Conservation (phyloP, 1,140 invertebrate genomes). For the Propsilocerus akamusi region DNA sequence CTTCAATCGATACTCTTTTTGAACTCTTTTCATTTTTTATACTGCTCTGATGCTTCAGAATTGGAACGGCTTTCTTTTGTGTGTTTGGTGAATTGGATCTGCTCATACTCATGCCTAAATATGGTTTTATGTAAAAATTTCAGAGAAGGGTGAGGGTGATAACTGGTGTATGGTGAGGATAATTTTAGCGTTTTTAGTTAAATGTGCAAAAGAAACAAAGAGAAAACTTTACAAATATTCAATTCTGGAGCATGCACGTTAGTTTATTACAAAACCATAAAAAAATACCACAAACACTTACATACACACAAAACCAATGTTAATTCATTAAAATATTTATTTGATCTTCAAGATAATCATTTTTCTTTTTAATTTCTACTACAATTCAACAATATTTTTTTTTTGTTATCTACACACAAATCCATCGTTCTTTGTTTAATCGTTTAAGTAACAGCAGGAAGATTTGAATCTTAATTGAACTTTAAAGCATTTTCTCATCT, state of each 20-base stretch:
- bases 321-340: no score
- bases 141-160: background rate
- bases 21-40: background rate
- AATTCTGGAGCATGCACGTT: background rate
- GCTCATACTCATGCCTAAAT: background rate
- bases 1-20: background rate
- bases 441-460: no score
- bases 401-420: no score
- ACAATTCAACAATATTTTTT: no score
- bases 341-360: no score
- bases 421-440: no score
- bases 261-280: background rate
- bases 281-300: no score
- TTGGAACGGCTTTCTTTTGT: background rate
- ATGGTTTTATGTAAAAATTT: background rate
- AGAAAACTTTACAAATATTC: background rate
- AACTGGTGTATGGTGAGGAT: no score
- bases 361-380: no score
- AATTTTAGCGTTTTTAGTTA: background rate
- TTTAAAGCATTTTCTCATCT: no score
- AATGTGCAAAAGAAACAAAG: background rate
- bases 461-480: no score
- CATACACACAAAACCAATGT: no score
- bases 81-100: background rate
- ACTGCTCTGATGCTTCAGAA: background rate